Conservation (phyloP, 2,797 vertebrate genomes). For the Enteromius treurensis region DNA sequence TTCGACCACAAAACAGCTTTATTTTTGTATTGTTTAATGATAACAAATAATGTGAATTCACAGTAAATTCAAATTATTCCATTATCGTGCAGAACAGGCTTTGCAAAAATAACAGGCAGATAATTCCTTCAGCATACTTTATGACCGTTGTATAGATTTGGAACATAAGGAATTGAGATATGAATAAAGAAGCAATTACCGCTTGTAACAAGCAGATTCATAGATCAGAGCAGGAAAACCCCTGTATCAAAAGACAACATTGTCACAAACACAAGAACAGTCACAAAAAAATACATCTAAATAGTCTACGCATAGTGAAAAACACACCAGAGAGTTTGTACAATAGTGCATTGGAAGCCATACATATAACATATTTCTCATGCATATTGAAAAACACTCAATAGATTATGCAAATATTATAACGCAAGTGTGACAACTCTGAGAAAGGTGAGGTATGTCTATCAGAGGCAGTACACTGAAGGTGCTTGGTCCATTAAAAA, state of each 20-base stretch:
- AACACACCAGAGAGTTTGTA: constrained; percentile 79
- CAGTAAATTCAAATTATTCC: constrained; percentile 84
- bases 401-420: constrained; percentile 37
- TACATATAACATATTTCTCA: constrained; percentile 71
- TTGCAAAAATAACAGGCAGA: constrained; percentile 81
- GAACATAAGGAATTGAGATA: constrained; percentile 69
- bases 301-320: constrained; percentile 74
- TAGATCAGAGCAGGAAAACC: constrained; percentile 91
- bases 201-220: constrained; percentile 94
- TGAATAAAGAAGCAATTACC: constrained; percentile 96
- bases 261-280: constrained; percentile 79
- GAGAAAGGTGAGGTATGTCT: constrained; percentile 76
- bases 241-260: constrained; percentile 96
- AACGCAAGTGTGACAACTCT: constrained; percentile 55
- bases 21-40: constrained; percentile 78
- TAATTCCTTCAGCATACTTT: constrained; percentile 70
- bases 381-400: constrained; percentile 73
- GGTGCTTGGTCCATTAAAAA: constrained; percentile 83
- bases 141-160: constrained; percentile 63
- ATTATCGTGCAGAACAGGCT: constrained; percentile 86
- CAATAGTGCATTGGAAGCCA: constrained; percentile 54
- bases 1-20: constrained; percentile 85
- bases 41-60: constrained; percentile 86
- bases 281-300: constrained; percentile 76
- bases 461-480: constrained; percentile 91